A percentile compares a stretch with the other conserved stretches of the same genome.
Evolutionary conservation across 2,888 invertebrate species (phyloP).

Genomic region (Hydriomena furcata): DNA sequence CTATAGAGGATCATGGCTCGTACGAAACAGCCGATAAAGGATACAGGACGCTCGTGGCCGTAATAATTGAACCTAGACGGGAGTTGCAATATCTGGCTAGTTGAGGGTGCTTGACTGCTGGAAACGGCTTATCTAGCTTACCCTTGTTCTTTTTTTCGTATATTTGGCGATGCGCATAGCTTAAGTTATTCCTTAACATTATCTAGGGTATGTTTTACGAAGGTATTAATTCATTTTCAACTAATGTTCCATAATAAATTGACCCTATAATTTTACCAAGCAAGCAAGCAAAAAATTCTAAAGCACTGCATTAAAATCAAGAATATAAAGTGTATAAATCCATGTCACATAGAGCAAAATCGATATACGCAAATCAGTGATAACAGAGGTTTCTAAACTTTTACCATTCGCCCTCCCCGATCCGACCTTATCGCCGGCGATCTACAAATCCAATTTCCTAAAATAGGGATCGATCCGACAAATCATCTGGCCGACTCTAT

Average conservation of each 20-base stretch:
- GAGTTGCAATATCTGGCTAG: constrained; percentile 17
- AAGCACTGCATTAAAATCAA: constrained; percentile 32
- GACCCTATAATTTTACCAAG: too few species aligned
- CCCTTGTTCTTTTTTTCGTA: not conserved
- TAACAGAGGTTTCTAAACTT: constrained; percentile 70
- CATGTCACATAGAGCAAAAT: constrained; percentile 57
- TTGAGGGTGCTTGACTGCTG: constrained; percentile 2
- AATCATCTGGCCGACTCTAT: constrained; percentile 70
- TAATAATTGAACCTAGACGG: constrained; percentile 21
- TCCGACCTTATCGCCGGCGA: constrained; percentile 70
- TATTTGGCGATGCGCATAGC: not conserved
- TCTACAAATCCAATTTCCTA: constrained; percentile 85
- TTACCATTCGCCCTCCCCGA: constrained; percentile 57
- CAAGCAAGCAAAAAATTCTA: constrained; percentile 2
- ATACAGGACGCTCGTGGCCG: constrained; percentile 16
- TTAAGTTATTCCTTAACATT: too few species aligned
- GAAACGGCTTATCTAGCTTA: constrained; percentile 2
- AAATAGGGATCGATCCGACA: constrained; percentile 84
- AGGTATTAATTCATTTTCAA: too few species aligned
- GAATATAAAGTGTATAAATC: constrained; percentile 63
- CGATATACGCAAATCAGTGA: constrained; percentile 81
- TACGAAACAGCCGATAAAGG: constrained; percentile 19
- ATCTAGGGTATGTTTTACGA: too few species aligned
- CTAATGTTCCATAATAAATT: too few species aligned
- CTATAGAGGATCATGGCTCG: constrained; percentile 19